These are phyloP conservation scores for Lucilia sericata DNA, from an alignment of 1,140 invertebrate genomes.

Conservation along the genomic window DNA sequence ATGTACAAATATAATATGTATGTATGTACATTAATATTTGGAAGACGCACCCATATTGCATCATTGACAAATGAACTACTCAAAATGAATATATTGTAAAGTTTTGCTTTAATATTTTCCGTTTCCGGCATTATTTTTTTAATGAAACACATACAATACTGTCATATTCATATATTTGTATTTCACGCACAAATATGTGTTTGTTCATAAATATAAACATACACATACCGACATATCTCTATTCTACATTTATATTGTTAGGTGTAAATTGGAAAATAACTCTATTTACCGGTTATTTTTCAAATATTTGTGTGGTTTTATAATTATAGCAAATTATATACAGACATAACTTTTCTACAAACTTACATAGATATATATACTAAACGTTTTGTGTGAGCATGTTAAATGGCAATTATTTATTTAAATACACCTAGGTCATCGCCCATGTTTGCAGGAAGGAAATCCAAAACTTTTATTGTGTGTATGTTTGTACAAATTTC, in stretches of 20 bases:
- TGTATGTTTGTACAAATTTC: no score
- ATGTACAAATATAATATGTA: background rate
- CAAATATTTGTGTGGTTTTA: background rate
- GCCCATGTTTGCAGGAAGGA: no score
- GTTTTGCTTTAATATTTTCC: background rate
- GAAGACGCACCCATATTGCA: constrained; percentile 14
- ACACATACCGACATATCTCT: no score
- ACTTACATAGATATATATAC: background rate
- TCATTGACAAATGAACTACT: background rate
- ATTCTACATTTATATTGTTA: no score
- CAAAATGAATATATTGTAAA: background rate
- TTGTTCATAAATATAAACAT: no score
- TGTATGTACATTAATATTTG: background rate
- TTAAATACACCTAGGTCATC: background rate
- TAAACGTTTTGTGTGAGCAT: background rate
- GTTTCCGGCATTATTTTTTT: background rate
- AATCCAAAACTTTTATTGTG: no score
- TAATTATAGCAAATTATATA: background rate
- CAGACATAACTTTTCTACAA: background rate
- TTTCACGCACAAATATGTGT: no score
- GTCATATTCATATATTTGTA: no score
- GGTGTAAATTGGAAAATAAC: no score
- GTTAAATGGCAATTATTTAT: background rate
- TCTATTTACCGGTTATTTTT: background rate
- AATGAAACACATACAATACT: no score